Conservation (phyloP, 2,888 invertebrate species). For the Operophtera brumata region DNA sequence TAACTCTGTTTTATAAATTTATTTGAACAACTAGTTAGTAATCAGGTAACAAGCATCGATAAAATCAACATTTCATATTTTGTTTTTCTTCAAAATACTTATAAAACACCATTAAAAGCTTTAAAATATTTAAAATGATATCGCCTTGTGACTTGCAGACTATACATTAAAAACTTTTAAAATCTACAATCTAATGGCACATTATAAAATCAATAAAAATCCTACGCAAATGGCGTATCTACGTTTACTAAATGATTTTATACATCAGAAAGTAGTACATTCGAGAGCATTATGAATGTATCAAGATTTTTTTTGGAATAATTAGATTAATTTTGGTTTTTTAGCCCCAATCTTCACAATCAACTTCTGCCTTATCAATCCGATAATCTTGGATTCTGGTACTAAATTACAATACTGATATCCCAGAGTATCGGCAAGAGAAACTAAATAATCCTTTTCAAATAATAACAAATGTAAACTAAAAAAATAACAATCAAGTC, state of each 20-base stretch:
- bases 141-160: conserved; percentile 33
- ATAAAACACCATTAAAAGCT: conserved; percentile 41
- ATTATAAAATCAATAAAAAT: conserved; percentile 57
- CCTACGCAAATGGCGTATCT: conserved; percentile 56
- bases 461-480: conserved; percentile 8
- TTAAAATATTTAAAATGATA: conserved; percentile 39
- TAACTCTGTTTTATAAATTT: conserved; percentile 19
- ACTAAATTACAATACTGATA: too few species aligned
- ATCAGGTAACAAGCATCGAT: conserved; percentile 55
- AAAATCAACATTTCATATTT: conserved; percentile 61
- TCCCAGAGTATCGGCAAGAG: too few species aligned
- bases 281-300: too few species aligned
- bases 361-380: too few species aligned
- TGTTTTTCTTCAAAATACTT: conserved; percentile 23
- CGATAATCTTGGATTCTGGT: too few species aligned
- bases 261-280: too few species aligned
- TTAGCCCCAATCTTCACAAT: too few species aligned
- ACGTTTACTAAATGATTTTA: neutral
- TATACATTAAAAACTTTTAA: conserved; percentile 60
- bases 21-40: conserved; percentile 49
- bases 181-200: conserved; percentile 54
- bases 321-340: too few species aligned
- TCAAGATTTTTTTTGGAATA: neutral
- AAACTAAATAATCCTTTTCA: too few species aligned
- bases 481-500: conserved; percentile 3